Base-by-base conservation (phyloP, 2,113 vertebrate genomes). In the Passer domesticus region DNA sequence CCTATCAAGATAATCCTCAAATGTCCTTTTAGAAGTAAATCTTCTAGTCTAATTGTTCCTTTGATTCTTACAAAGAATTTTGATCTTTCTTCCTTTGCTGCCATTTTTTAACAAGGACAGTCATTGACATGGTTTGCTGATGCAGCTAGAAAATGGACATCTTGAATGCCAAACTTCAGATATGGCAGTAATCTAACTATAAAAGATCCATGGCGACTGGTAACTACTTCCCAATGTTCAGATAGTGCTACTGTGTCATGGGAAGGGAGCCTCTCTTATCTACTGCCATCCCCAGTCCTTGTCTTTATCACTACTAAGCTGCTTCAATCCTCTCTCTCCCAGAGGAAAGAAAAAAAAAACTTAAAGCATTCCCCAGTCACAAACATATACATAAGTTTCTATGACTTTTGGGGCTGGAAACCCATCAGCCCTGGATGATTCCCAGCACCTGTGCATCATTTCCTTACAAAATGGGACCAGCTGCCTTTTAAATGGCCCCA, bases 401-500 rank as follows among this genome's bases (percentile, higher is more conserved):
- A 35, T 72, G 37, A 35, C 31, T 91, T 89, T 44, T 7, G 6
- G 12, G 49, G 11, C 59, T 88, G 67, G 67, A 95, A 90, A 73
- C 22, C 25, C 68, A 86, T 24, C 19, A 90, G n/a, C 20, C 37
- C 46, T 41, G n/a, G 30, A 70, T 79, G 43, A 80, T 69, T 95
- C 68, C 39, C 20, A 75, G 80, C 85, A 92, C 63, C 67, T 96
- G 90, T 58, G 49, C 31, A 60, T 46, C 31, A 95, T 83, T 95
- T 85, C 72, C 55, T 62, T 41, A 49, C 53, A 93, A 90, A 95
- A 92, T 68, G 31, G 59, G 75, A 76, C 75, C 85, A 91, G 82
- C 87, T 95, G 94, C 74, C 20, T 93, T 94, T 91, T 91, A 76
- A 91, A 95, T 49, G 70, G 67, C 25, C 85, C 50, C 75, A 68